Evolutionary conservation across 2,888 invertebrate species (phyloP).

Genomic region (Drosophila ezoana): DNA sequence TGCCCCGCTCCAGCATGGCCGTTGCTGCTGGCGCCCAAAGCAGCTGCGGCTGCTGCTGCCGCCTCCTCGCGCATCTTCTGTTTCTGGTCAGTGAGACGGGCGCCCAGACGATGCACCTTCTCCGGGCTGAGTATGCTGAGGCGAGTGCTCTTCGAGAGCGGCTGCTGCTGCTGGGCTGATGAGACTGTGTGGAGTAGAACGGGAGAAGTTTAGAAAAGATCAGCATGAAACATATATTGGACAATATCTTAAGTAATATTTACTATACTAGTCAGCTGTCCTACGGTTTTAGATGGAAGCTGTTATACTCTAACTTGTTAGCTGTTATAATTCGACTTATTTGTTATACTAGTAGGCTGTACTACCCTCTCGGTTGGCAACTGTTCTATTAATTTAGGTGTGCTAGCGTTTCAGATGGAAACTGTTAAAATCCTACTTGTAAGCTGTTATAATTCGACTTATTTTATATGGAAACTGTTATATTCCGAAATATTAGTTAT

Average conservation of each 20-base stretch:
- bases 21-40: constrained; percentile 34
- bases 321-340: background rate
- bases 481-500: too few relatives aligned
- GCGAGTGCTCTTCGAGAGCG: constrained; percentile 63
- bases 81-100: constrained; percentile 82
- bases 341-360: too few relatives aligned
- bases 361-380: too few relatives aligned
- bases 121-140: constrained; percentile 84
- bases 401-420: too few relatives aligned
- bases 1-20: constrained; percentile 24
- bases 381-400: too few relatives aligned
- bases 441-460: too few relatives aligned
- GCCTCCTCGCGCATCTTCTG: constrained; percentile 69
- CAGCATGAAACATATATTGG: background rate
- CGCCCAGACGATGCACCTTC: constrained; percentile 82
- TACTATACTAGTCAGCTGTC: background rate
- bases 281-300: background rate
- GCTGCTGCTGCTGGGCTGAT: constrained; percentile 26
- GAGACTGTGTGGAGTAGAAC: constrained; percentile 20
- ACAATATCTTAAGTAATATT: background rate
- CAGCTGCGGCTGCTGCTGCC: constrained; percentile 22
- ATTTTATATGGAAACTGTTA: too few relatives aligned
- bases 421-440: background rate
- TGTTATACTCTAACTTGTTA: background rate
- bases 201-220: too few relatives aligned